Evolutionary conservation across 2,888 invertebrate species (phyloP), one percentile per base, ranked within the genome.

Genomic region (Meiosimyza decipiens): DNA sequence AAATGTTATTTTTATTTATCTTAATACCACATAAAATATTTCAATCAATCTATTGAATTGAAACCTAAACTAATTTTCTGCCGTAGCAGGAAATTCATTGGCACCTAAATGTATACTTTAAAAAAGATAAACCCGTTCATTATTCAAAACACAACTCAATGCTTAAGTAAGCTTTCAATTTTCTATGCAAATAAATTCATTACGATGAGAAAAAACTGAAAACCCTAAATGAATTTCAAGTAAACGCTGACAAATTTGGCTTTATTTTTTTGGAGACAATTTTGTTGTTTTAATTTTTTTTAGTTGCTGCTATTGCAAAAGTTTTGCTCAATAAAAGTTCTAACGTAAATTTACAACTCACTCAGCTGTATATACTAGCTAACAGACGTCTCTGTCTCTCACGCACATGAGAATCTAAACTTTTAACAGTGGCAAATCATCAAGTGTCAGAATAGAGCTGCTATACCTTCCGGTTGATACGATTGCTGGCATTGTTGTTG

Each of bases 121-220:
- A 12, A 5, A 28, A 18, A 28, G 57, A 40, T 57, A 13, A 28
- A 13, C 57, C 22, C 57, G 28, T 57, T 57, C 28, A 57, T 57
- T 57, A 57, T 28, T 13, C 22, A 28, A 28, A 22, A 57, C 22
- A 12, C 22, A 57, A 57, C 28, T 57, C 28, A 57, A 57, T 57
- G 22, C 57, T 28, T 57, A 57, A 57, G 28, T 28, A 57, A 57
- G 22, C 57, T 57, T 57, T 18, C 28, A 28, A 57, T 28, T 57
- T 57, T 57, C 28, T 57, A 57, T 57, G 57, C 18, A 57, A 57
- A 57, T 57, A 57, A 57, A 57, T 57, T 57, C 57, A 57, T 57
- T 57, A 57, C 28, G 18, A 28, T 13, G 15, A 57, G 13, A 40
- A 28, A 57, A 13, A 11, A 57, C 57, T 28, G 28, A 18, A 22